A percentile compares a stretch with the other conserved stretches of the same genome.
These are phyloP conservation scores for Andrena bicolor DNA, from an alignment of 2,888 invertebrate genomes.

Conservation along the genomic window DNA sequence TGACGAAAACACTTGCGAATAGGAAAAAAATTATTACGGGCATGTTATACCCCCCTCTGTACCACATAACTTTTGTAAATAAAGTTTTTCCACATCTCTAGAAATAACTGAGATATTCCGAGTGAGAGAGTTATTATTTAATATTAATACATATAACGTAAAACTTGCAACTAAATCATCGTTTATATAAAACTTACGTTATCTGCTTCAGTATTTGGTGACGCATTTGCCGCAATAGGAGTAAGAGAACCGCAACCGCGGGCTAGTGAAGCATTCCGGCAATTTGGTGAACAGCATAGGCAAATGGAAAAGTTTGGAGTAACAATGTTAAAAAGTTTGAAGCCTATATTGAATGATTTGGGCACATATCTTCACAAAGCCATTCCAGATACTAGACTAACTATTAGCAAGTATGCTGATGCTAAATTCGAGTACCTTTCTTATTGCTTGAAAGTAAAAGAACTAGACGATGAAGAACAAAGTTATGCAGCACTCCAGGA, in stretches of 20 bases:
- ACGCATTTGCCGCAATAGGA: constrained; percentile 97
- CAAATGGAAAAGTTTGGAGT: constrained; percentile 96
- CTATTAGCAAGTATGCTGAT: constrained; percentile 99
- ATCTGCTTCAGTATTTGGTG: constrained; percentile 91
- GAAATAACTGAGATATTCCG: no score
- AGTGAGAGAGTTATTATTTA: no score
- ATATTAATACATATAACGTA: no score
- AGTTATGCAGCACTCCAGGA: constrained; percentile 97
- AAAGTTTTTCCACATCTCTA: no score
- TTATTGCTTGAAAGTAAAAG: constrained; percentile 99
- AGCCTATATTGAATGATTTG: constrained; percentile 97
- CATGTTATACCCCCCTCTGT: no score
- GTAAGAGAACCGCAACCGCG: constrained; percentile 97
- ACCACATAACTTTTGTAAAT: no score
- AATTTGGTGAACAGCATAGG: constrained; percentile 97
- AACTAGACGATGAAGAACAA: constrained; percentile 99
- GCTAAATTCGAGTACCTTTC: constrained; percentile 99
- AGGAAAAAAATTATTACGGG: no score
- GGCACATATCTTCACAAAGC: constrained; percentile 99
- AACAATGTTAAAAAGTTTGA: constrained; percentile 94
- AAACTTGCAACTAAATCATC: background rate
- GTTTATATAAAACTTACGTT: constrained; percentile 6
- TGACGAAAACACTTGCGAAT: no score
- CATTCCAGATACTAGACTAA: constrained; percentile 98
- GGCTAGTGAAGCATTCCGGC: constrained; percentile 97